Base-by-base conservation (phyloP, 2,888 invertebrate genomes). In the Tipula unca region DNA sequence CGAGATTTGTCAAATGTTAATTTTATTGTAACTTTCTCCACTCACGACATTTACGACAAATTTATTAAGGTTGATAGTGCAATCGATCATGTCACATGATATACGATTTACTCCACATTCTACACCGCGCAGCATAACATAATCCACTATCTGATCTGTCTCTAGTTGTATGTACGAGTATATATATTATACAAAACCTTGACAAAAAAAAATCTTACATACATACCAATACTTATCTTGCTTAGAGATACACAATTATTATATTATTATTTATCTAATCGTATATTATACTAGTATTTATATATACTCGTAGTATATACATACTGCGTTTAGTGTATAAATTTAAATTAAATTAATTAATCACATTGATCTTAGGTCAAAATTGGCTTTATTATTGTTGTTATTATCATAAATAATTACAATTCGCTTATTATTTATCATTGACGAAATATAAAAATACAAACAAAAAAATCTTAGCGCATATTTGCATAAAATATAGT, bases 331-430 rank as follows among this genome's bases (percentile, higher is more conserved):
- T 69, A 69, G 25, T 1, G 13, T 69, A 25, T 69, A 25, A 69
- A 25, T 69, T 69, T 69, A 25, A 69, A 69, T 69, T 69, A 69
- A 69, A 69, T 69, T 69, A 69, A 69, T 69, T 69, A 69, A 69
- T 69, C 69, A 69, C 69, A 69, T 69, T 69, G 69, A 69, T 69
- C 69, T 69, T 69, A 69, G 69, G 69, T 69, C 69, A 69, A 69
- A n/a, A 69, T 25, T 69, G 25, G 69, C 69, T 25, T 69, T 25
- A 69, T 69, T 69, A 69, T 20, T 69, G 69, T 69, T 25, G 69
- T 25, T 69, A 25, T 69, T 69, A 69, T 69, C 69, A 69, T 69
- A 25, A 25, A 69, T 69, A 69, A 69, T 69, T 25, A 69, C 25
- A 69, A 25, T 69, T 10, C 25, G 69, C 13, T 25, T 25, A 69